phyloP scores from a whole-genome alignment of 2,113 vertebrate species.

The Melanerpes aurifrons region DNA sequence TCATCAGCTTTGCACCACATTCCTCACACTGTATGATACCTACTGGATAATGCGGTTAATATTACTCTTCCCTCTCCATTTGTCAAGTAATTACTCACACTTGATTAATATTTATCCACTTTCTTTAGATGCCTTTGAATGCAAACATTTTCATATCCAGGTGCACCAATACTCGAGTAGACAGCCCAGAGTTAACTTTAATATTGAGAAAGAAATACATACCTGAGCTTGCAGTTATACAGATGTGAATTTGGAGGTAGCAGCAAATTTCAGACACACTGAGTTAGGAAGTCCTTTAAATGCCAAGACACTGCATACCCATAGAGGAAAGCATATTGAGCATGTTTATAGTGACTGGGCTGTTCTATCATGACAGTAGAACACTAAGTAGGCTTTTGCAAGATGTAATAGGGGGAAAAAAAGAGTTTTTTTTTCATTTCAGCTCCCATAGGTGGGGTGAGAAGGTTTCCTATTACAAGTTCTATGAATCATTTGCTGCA shows the following conservation, averaged over 20 bases:
- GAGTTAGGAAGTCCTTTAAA: not conserved
- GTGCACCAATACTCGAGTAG: not conserved
- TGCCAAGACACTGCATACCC: not conserved
- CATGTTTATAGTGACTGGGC: not conserved
- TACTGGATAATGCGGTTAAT: not conserved
- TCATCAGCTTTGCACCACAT: not conserved
- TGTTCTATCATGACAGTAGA: not conserved
- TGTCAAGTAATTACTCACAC: not conserved
- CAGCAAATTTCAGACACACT: not conserved
- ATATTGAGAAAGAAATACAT: not conserved
- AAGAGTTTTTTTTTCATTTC: not conserved
- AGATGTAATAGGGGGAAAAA: not conserved
- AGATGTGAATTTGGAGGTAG: not conserved
- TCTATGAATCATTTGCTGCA: not conserved
- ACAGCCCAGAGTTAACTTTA: not conserved
- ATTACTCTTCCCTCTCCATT: not conserved
- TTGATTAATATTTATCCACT: conserved; percentile 19
- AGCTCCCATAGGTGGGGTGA: not conserved
- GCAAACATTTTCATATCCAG: not conserved
- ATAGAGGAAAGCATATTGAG: not conserved
- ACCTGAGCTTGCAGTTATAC: not conserved
- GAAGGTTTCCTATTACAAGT: not conserved
- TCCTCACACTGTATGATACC: not conserved
- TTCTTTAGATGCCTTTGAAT: not conserved
- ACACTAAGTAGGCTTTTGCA: not conserved